Conservation (phyloP, 2,888 invertebrate genomes). For the Petrolisthes cinctipes region DNA sequence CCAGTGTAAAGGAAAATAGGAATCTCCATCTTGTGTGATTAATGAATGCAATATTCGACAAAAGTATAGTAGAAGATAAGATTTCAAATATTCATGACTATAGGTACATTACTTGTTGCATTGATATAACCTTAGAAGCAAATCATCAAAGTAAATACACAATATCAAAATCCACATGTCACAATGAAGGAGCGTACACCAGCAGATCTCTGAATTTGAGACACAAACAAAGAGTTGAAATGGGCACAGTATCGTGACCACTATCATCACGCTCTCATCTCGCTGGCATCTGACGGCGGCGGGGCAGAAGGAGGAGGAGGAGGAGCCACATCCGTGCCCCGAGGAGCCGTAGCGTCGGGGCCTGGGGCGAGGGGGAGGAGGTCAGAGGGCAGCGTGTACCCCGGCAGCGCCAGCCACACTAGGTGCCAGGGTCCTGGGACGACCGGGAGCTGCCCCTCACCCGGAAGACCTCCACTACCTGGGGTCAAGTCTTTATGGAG, state of each 20-base stretch:
- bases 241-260: not conserved
- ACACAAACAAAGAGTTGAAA: not conserved
- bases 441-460: conserved; percentile 16
- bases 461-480: conserved; percentile 35
- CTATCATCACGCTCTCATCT: conserved; percentile 5
- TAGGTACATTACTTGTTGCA: too few species aligned
- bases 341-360: conserved; percentile 20
- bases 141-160: too few species aligned
- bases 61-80: too few species aligned
- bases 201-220: not conserved
- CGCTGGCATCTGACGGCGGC: conserved; percentile 6
- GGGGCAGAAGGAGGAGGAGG: conserved; percentile 14
- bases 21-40: too few species aligned
- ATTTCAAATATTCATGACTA: too few species aligned
- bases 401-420: conserved; percentile 48
- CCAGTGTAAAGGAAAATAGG: too few species aligned
- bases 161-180: too few species aligned
- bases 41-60: too few species aligned
- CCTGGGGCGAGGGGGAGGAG: conserved; percentile 29
- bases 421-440: conserved; percentile 21
- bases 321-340: conserved; percentile 38
- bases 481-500: conserved; percentile 24
- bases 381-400: conserved; percentile 41
- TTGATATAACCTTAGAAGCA: too few species aligned
- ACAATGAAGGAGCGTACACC: too few species aligned